Base-by-base conservation (phyloP, 2,888 invertebrate species). In the Trissolcus japonicus region DNA sequence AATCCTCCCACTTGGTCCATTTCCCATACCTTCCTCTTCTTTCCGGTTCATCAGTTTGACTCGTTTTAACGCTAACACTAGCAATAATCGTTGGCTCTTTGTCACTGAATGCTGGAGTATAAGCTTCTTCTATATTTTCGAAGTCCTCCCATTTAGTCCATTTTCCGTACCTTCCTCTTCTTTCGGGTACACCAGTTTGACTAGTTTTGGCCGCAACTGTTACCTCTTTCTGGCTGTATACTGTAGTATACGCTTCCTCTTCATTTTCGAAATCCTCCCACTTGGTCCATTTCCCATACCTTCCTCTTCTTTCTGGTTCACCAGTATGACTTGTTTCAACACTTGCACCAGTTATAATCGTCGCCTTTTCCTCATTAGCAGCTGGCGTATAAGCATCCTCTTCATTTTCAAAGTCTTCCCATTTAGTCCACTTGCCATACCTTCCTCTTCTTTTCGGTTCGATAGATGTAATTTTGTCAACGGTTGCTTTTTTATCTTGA, bases 11-110 rank as follows among this genome's bases (percentile, higher is more conserved):
- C 35, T 66, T 78, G 2, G 73, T 78, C 78, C 74, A 74, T 29
- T 66, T 78, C 17, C 74, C 73, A 35, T 77, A 77, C 25, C 53
- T 87, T 90, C 90, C 87, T 90, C 89, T 66, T 13, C 61, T 71
- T 25, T 41, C 56, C 9, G 59, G 75, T 21, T 68, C 63, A 4
- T 14, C 46, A 16, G 14, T 16, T 16, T 46, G 16, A 35, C 35
- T 11, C 9, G 35, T n/a, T n/a, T n/a, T n/a, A n/a, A n/a, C n/a
- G n/a, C n/a, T n/a, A n/a, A n/a, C 7, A 7, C 29, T 4, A 29
- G 29, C 6, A 3, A 4, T 29, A 55, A 60, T 67, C 74, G 41
- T 68, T 73, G 63, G 73, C 16, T 53, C 25, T 25, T 59, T 43
- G 1, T 43, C 19, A 11, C 6, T 81, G 25, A 55, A 60, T 35